These are phyloP conservation scores for Yponomeuta plumbellus DNA, from an alignment of 2,888 invertebrate species.

Conservation along the genomic window DNA sequence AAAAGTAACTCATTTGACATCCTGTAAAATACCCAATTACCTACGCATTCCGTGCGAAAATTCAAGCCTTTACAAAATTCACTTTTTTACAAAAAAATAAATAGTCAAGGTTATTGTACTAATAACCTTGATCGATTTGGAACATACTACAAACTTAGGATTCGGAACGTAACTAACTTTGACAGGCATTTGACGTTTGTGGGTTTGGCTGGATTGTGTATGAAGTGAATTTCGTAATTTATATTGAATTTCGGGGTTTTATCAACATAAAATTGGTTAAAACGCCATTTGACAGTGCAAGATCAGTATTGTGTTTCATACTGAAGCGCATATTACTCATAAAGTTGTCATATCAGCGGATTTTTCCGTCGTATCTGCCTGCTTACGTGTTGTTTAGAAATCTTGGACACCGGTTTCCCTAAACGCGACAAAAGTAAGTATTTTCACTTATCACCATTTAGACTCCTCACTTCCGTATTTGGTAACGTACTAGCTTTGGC, in stretches of 20 bases:
- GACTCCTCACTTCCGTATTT: neutral
- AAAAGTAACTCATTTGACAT: too few species aligned
- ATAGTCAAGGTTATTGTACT: too few species aligned
- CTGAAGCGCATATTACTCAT: neutral
- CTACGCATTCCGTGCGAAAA: too few species aligned
- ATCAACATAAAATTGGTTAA: neutral
- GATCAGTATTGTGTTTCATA: neutral
- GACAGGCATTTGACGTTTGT: neutral
- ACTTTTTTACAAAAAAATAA: too few species aligned
- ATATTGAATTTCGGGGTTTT: neutral
- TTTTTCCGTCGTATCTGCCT: neutral
- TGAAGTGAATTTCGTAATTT: neutral
- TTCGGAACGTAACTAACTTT: neutral
- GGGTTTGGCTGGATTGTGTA: neutral
- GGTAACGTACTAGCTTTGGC: neutral
- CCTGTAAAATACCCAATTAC: too few species aligned
- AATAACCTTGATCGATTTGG: neutral
- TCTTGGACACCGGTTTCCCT: neutral
- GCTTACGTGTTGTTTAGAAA: conserved; percentile 5
- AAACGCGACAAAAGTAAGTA: neutral
- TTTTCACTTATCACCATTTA: neutral
- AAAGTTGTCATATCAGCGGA: neutral
- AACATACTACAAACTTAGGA: neutral
- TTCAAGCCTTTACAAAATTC: too few species aligned
- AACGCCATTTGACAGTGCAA: neutral